Base-by-base conservation (phyloP, 2,113 vertebrate genomes). In the Panurus biarmicus region DNA sequence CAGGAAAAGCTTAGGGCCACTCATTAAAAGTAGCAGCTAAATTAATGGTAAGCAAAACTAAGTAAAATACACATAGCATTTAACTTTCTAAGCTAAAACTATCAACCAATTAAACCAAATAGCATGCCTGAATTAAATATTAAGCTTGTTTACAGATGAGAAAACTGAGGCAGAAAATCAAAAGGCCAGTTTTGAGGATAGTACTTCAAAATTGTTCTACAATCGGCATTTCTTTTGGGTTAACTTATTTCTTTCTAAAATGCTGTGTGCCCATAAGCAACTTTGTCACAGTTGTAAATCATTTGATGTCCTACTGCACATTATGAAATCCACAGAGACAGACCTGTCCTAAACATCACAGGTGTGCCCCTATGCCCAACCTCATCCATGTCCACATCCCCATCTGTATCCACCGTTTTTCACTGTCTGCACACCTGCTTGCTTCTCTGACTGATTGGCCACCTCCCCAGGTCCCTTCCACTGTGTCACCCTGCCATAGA, bases 81-180 rank as follows among this genome's bases (percentile, higher is more conserved):
- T 94, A 73, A 91, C 69, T 95, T 90, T 66, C 54, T 85, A 90
- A 88, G 75, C 56, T 91, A 74, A 87, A 94, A 42, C 78, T 80
- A 90, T 83, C 85, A 95, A 66, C 64, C n/a, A 94, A 84, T 80
- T 94, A 90, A 94, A 93, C 40, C 6, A 20, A 86, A 86, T n/a
- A 94, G 36, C 15, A 83, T 35, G 47, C 14, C 29, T 80, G 56
- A 81, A 92, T 91, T 80, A 91, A 95, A 94, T 86, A 93, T 95
- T 90, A 86, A 95, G 64, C 36, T 83, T 95, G 91, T 90, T 93
- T 95, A 80, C 53, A 86, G 65, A 80, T 57, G 73, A 70, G 64
- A 93, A 90, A 83, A 88, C 36, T 29, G 69, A 81, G 25, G 23
- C 36, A 93, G 78, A 87, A 95, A 64, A 94, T 79, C 47, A 67